These are phyloP conservation scores for Leptonema lineaticorne DNA, from an alignment of 1,140 invertebrate genomes.

Conservation along the genomic window DNA sequence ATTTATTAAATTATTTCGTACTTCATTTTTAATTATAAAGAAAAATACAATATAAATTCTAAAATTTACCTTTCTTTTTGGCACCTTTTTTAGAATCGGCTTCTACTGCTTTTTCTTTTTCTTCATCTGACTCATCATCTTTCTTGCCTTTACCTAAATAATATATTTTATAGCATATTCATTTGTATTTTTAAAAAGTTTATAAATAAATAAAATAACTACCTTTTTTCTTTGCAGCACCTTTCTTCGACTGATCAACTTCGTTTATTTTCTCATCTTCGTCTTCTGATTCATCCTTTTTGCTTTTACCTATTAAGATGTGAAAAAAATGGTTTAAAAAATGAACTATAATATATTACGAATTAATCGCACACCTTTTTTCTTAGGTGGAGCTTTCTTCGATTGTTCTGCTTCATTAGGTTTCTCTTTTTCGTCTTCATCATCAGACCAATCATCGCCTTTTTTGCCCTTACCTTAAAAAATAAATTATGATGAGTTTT, in stretches of 20 bases:
- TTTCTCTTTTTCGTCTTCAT: conserved; percentile 45
- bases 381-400: conserved; percentile 45
- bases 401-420: conserved; percentile 22
- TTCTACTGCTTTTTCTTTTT: conserved; percentile 45
- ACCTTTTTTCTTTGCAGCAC: conserved; percentile 44
- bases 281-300: conserved; percentile 56
- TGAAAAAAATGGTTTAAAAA: conserved; percentile 13
- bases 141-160: conserved; percentile 50
- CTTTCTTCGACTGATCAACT: conserved; percentile 45
- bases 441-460: conserved; percentile 57
- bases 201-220: conserved; percentile 1
- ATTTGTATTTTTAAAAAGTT: too few species aligned
- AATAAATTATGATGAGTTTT: too few species aligned
- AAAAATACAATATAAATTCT: conserved; percentile 23
- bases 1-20: background rate
- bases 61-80: conserved; percentile 51
- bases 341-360: conserved; percentile 44
- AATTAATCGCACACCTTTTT: conserved; percentile 45
- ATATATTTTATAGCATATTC: too few species aligned
- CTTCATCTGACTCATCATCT: conserved; percentile 46
- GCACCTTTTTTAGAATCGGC: conserved; percentile 43
- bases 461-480: conserved; percentile 55
- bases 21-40: background rate
- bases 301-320: conserved; percentile 54
- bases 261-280: conserved; percentile 43